A percentile compares a stretch with the other conserved stretches of the same genome.
phyloP scores from a whole-genome alignment of 2,888 invertebrate species.

The Rhamnusium bicolor region DNA sequence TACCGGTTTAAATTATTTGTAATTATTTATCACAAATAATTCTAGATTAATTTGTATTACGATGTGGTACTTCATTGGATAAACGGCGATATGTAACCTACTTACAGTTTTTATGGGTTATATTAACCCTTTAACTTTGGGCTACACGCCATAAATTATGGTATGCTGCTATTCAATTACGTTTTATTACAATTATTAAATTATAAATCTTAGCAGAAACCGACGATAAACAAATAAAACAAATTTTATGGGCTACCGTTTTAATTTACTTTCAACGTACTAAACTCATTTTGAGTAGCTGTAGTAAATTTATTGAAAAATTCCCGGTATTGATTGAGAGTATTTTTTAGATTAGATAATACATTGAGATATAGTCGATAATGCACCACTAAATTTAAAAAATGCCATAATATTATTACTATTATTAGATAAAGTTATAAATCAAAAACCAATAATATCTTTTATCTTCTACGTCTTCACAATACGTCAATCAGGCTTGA shows the following conservation, averaged over 20 bases:
- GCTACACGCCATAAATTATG: slow-evolving; percentile 8
- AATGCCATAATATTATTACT: too few species aligned
- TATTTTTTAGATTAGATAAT: not conserved
- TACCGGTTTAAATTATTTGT: not conserved
- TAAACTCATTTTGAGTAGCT: too few species aligned
- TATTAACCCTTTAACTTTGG: slow-evolving; percentile 14
- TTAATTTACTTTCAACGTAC: not conserved
- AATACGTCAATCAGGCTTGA: too few species aligned
- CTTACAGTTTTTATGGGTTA: slow-evolving; percentile 5
- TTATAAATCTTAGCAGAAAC: not conserved
- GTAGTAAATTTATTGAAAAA: not conserved
- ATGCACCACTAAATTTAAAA: not conserved
- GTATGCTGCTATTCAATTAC: slow-evolving; percentile 1
- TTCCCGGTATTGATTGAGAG: not conserved
- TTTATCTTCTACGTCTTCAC: too few species aligned
- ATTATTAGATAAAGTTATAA: too few species aligned
- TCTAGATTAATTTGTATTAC: slow-evolving; percentile 12
- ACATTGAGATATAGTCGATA: not conserved
- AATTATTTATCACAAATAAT: not conserved
- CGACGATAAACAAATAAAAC: not conserved
- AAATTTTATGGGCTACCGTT: not conserved
- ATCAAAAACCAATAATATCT: too few species aligned
- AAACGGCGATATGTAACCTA: slow-evolving; percentile 16
- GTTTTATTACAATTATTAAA: slow-evolving; percentile 22
- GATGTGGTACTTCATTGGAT: not conserved